A percentile compares a stretch with the other conserved stretches of the same genome.
These are phyloP conservation scores for Odontocerum albicorne DNA, from an alignment of 2,888 invertebrate genomes.

Conservation along the genomic window DNA sequence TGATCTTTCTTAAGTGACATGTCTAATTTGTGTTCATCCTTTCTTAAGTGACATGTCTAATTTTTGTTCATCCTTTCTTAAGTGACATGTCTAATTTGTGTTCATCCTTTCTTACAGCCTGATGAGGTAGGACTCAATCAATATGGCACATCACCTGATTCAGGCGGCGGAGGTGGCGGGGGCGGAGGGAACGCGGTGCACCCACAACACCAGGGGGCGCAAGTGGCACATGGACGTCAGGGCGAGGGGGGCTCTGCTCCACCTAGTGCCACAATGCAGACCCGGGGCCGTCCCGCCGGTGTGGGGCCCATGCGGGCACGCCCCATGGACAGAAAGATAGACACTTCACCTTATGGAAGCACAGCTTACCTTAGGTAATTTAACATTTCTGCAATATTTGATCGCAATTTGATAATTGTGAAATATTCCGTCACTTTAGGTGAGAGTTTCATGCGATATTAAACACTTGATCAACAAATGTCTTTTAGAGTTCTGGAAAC, in stretches of 20 bases:
- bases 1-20: too few species aligned
- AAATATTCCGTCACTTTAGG: too few species aligned
- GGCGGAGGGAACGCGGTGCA: neutral
- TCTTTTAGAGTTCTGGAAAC: too few species aligned
- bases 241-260: constrained; percentile 57
- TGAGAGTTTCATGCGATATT: too few species aligned
- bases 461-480: too few species aligned
- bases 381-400: too few species aligned
- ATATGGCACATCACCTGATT: constrained; percentile 27
- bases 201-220: neutral
- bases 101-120: constrained; percentile 36
- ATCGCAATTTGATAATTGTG: too few species aligned
- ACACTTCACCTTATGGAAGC: constrained; percentile 83
- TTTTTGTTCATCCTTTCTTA: constrained; percentile 5
- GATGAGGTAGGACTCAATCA: constrained; percentile 31
- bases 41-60: too few species aligned
- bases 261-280: constrained; percentile 72
- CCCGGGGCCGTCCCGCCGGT: constrained; percentile 58
- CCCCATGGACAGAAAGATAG: constrained; percentile 77
- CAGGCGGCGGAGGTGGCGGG: constrained; percentile 1
- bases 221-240: neutral
- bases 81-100: too few species aligned
- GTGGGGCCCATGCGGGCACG: constrained; percentile 77
- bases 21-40: neutral
- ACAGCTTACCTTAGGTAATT: constrained; percentile 61